These are phyloP conservation scores for Lathamus discolor DNA, from an alignment of 2,113 vertebrate genomes.

Conservation along the genomic window DNA sequence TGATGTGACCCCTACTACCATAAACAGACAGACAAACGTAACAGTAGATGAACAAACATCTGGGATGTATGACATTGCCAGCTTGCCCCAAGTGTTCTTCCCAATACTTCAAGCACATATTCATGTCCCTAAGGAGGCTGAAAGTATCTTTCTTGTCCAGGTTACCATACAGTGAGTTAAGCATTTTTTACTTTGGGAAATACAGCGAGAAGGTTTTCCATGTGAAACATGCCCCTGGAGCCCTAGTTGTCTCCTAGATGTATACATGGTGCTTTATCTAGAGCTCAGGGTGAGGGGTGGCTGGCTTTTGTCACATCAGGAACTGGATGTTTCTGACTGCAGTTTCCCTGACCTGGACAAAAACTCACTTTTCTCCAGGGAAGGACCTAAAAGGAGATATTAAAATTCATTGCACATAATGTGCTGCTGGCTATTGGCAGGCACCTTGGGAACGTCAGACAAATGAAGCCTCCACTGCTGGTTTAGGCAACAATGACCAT, in stretches of 20 bases:
- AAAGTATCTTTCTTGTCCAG: not conserved
- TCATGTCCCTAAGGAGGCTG: not conserved
- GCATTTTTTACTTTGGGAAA: not conserved
- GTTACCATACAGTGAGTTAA: not conserved
- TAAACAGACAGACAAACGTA: not conserved
- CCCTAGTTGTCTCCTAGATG: not conserved
- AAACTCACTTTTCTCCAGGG: not conserved
- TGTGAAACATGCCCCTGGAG: not conserved
- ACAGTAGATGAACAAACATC: not conserved
- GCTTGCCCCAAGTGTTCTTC: not conserved
- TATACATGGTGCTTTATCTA: not conserved
- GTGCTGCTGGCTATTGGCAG: constrained; percentile 38
- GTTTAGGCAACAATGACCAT: not conserved
- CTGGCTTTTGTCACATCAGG: not conserved
- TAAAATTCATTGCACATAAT: constrained; percentile 19
- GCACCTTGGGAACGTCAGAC: constrained; percentile 12
- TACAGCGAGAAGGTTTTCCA: not conserved
- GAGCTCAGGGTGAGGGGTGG: not conserved
- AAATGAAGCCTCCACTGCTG: not conserved
- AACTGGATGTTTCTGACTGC: not conserved
- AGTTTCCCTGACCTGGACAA: not conserved
- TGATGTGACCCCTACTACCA: not conserved
- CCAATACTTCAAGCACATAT: not conserved
- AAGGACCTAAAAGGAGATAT: not conserved
- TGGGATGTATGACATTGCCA: not conserved